Base-by-base conservation (phyloP, 2,113 vertebrate species). In the Pseudolaguvia tuberculata region DNA sequence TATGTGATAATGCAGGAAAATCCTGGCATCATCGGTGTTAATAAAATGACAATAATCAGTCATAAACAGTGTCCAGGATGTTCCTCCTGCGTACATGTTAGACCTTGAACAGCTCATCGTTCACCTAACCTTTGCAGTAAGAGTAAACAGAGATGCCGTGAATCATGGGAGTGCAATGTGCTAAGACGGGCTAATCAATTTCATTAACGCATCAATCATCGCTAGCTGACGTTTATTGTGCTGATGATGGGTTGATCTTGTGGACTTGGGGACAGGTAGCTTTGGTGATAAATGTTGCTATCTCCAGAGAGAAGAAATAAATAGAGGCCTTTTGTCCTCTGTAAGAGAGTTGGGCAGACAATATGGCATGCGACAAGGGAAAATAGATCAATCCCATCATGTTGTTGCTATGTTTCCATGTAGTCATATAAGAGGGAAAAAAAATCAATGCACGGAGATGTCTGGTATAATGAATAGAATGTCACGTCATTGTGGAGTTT, bases 161-260 rank as follows among this genome's bases (percentile, higher is more conserved):
- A 91, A 91, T 93, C 92, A 91, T 85, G 76, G 56, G 35, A 27
- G 73, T 86, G 82, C 70, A 87, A 71, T 83, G 81, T 81, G 83
- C 83, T 63, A 75, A 74, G 83, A 79, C 90, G 89, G 89, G 91
- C 93, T 94, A 94, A 98, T 96, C 94, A 92, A 94, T 96, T 93
- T 93, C 92, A 92, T 92, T 90, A 92, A 93, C 89, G 89, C 92
- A 94, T 97, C 94, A 95, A 94, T 97, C 94, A 95, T 85, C 88
- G 78, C 88, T 80, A 85, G 87, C 85, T 93, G 96, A 96, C 96
- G 83, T 98, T 96, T 97, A 98, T 95, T 91, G 85, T 89, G 85
- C 86, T 87, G 88, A 70, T 90, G 93, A 93, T 95, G 94, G 92
- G 93, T 93, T 95, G 87, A 93, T 95, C 91, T 91, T 83, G 86